Base-by-base conservation (phyloP, 2,797 vertebrate genomes). In the Chiloscyllium punctatum region DNA sequence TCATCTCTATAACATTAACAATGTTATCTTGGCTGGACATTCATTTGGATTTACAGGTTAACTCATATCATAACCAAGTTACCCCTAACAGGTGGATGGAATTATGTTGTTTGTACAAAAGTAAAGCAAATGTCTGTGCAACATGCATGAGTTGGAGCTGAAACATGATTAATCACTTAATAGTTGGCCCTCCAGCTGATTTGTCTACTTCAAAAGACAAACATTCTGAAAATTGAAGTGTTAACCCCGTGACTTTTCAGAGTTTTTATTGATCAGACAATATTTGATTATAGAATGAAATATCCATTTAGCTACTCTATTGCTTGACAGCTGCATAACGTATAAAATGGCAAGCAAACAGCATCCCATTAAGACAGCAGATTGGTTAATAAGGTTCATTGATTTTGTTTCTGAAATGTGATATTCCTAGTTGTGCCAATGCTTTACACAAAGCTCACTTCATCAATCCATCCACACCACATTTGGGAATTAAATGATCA, bases 241-340 rank as follows among this genome's bases (percentile, higher is more conserved):
- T 71, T 96, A 7, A 96, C 95, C 84, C 16, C 96, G 96, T 37
- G 0, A 82, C 23, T 95, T 96, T 92, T 96, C 68, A 86, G 94
- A 92, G 21, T 94, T 96, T 95, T 95, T 72, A 96, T 11, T 95
- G 95, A 96, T 95, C 95, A 48, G 51, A 96, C 82, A 25, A 95
- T 68, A 96, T 79, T 96, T 96, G 66, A 96, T 96, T 96, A 96
- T 69, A 96, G 96, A 96, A 95, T 23, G 51, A 96, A 97, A 96
- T 95, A 86, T 23, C 96, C 91, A 96, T 91, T 96, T 96, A 96
- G 68, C 11, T 96, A 94, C 96, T 94, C 95, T 96, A 51, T 95
- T 84, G 77, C 91, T 95, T 79, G 72, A 88, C 84, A 33, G 96
- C 88, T 51, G 86, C 37, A 68, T 9, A 96, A 94, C 91, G 96